A percentile compares a stretch with the other conserved stretches of the same genome.
phyloP scores from a whole-genome alignment of 2,888 invertebrate genomes.

The Xylota sylvarum region DNA sequence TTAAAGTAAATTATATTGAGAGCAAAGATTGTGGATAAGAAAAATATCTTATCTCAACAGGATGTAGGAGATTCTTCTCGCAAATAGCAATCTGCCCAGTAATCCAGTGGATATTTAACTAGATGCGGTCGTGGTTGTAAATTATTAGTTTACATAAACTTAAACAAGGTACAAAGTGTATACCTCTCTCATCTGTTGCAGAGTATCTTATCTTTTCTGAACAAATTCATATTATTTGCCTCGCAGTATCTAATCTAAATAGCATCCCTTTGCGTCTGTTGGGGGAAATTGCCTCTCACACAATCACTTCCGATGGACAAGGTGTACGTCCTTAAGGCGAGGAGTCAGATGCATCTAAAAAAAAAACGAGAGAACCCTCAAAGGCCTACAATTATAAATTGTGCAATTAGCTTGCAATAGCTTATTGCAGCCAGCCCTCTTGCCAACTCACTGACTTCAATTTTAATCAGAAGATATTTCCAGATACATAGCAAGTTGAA shows the following conservation, averaged over 20 bases:
- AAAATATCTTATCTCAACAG: constrained; percentile 36
- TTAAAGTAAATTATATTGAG: not conserved
- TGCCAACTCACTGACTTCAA: constrained; percentile 32
- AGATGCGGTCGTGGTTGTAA: constrained; percentile 1
- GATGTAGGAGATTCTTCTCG: constrained; percentile 26
- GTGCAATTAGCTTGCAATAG: constrained; percentile 62
- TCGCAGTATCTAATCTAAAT: constrained; percentile 17
- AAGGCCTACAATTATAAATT: constrained; percentile 49
- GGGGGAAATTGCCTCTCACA: constrained; percentile 17
- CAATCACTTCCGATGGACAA: constrained; percentile 50
- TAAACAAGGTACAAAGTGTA: constrained; percentile 35
- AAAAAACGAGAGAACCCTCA: too few relatives aligned
- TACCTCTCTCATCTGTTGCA: constrained; percentile 7
- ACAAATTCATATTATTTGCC: constrained; percentile 47
- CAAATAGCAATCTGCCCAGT: not conserved
- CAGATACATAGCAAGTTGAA: constrained; percentile 34
- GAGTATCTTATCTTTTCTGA: constrained; percentile 3
- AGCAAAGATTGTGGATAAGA: constrained; percentile 10
- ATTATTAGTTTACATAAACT: constrained; percentile 37
- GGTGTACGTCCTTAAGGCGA: constrained; percentile 38
- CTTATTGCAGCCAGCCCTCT: constrained; percentile 22
- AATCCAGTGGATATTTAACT: constrained; percentile 36
- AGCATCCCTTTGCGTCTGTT: not conserved
- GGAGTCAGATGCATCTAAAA: constrained; percentile 19
- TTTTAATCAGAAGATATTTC: constrained; percentile 59